These are phyloP conservation scores for Platycheirus albimanus DNA, from an alignment of 2,888 invertebrate genomes.

Conservation along the genomic window DNA sequence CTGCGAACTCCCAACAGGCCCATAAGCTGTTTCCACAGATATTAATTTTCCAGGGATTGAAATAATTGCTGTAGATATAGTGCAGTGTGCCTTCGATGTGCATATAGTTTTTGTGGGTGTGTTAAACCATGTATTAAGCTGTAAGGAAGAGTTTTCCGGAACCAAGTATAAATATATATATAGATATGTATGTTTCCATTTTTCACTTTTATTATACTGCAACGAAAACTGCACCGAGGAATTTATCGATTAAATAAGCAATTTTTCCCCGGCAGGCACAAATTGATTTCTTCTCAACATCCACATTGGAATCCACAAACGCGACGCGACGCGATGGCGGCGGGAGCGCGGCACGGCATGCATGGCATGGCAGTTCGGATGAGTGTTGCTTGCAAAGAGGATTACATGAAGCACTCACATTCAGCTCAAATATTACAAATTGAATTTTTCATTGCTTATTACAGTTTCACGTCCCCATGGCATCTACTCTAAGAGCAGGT, in stretches of 20 bases:
- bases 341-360: no score
- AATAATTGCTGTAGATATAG: not conserved
- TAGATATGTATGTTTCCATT: not conserved
- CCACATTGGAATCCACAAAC: no score
- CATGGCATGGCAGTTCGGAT: not conserved
- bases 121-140: no score
- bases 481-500: not conserved
- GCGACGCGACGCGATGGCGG: no score
- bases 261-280: conserved; percentile 19
- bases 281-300: conserved; percentile 20
- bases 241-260: conserved; percentile 54
- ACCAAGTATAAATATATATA: no score
- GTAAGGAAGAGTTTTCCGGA: not conserved
- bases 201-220: not conserved
- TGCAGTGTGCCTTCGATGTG: no score
- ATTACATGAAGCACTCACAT: conserved; percentile 6
- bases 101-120: not conserved
- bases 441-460: conserved; percentile 44
- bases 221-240: conserved; percentile 14
- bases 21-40: not conserved
- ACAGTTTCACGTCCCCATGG: not conserved
- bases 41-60: conserved; percentile 8
- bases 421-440: conserved; percentile 32
- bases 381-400: not conserved
- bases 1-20: not conserved